Evolutionary conservation across 2,888 invertebrate species (phyloP), one percentile per base, ranked within the genome.

Genomic region (Drosophila kuntzei): DNA sequence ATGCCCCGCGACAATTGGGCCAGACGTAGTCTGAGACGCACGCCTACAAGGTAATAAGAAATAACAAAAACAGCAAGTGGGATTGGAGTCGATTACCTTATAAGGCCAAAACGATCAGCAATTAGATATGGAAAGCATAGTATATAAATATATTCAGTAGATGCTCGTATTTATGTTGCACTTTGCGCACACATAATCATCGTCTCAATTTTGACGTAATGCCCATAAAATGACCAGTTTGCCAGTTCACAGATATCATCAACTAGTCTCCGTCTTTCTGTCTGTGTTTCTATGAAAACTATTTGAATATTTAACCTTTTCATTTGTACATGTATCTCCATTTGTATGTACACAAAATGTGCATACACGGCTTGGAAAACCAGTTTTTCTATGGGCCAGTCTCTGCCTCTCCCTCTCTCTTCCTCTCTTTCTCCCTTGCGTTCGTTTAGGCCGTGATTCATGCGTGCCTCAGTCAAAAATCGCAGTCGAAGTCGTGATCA

Each of bases 1-100:
- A 94, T 96, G 78, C 95, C 95, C 87, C 94, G 97, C 89, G 96
- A 97, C 91, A 95, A 96, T 57, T 97, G 97, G 97, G 94, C 96
- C 44, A 94, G 97, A 85, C 97, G 96, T 49, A 97, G 97, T 90
- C 93, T 97, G 53, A 93, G 97, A 89, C 94, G 97, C 90, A 96
- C 96, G 47, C 95, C 96, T 66, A 95, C 96, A 77, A 96, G 95
- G 97, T 97, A 93, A 69, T n/a, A 14, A 32, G 16, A 44, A 58
- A 14, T n/a, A 16, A 37, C 1, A 14, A 43, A 36, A 43, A 12
- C 51, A 39, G 12, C 49, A 49, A 51, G n/a, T 39, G 39, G 39
- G 18, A 18, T 20, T 41, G 29, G 25, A 62, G 55, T 44, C 49
- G 34, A 41, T 16, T 44, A 12, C 68, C 58, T 55, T 61, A 76